Evolutionary conservation across 1,140 invertebrate species (phyloP).

Genomic region (Megathymus violae): DNA sequence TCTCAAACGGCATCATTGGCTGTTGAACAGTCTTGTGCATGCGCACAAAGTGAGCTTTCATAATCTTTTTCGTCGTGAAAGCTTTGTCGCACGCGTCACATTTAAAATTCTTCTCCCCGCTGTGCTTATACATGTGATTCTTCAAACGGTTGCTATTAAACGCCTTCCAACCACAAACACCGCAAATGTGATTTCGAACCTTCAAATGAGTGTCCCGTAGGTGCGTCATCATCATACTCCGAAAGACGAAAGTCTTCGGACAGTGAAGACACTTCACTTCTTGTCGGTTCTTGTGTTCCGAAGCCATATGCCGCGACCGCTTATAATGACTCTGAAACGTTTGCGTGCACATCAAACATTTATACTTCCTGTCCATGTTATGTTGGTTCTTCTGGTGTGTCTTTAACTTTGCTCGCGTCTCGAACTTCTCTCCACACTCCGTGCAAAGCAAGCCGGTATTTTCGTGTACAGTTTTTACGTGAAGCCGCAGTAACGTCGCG

Average conservation of each 20-base stretch:
- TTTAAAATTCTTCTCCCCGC: conserved; percentile 76
- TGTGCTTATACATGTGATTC: conserved; percentile 77
- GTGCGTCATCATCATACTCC: conserved; percentile 78
- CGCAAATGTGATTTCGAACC: conserved; percentile 66
- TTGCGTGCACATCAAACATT: conserved; percentile 61
- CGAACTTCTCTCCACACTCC: conserved; percentile 70
- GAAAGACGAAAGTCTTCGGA: conserved; percentile 73
- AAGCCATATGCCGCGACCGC: conserved; percentile 66
- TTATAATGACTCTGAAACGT: conserved; percentile 72
- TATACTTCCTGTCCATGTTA: conserved; percentile 66
- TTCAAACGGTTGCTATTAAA: conserved; percentile 68
- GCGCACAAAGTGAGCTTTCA: conserved; percentile 67
- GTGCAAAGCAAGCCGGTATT: conserved; percentile 60
- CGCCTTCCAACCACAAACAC: conserved; percentile 71
- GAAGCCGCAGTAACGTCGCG: conserved; percentile 50
- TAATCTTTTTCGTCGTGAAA: conserved; percentile 73
- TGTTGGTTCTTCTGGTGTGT: conserved; percentile 73
- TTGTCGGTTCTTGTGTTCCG: conserved; percentile 68
- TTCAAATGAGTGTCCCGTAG: conserved; percentile 69
- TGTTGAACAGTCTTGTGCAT: conserved; percentile 63
- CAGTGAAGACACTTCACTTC: conserved; percentile 72
- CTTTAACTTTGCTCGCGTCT: conserved; percentile 61
- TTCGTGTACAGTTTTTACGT: conserved; percentile 67
- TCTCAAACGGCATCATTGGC: conserved; percentile 51
- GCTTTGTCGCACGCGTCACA: conserved; percentile 71